phyloP scores from a whole-genome alignment of 2,113 vertebrate genomes.

The Bubalus kerabau region DNA sequence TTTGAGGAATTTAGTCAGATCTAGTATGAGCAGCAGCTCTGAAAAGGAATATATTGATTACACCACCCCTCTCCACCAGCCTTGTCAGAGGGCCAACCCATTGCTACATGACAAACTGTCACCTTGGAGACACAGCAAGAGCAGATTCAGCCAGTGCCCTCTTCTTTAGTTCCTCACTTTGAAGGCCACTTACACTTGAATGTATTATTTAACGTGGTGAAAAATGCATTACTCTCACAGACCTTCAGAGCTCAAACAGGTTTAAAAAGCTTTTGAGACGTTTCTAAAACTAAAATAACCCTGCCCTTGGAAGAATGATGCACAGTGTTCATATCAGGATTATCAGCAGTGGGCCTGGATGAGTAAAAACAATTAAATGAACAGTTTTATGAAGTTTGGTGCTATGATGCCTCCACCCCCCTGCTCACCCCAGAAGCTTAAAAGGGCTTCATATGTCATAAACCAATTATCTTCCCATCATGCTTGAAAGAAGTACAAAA shows the following conservation, averaged over 20 bases:
- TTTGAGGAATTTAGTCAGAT: background rate
- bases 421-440: background rate
- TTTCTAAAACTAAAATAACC: slow-evolving; percentile 55
- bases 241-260: slow-evolving; percentile 37
- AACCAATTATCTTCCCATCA: slow-evolving; percentile 43
- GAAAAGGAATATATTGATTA: background rate
- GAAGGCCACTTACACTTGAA: slow-evolving; percentile 67
- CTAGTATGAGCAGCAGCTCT: background rate
- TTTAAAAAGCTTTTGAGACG: slow-evolving; percentile 57
- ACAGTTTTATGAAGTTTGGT: background rate
- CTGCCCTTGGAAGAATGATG: background rate
- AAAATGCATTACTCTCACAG: slow-evolving; percentile 53
- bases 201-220: slow-evolving; percentile 72
- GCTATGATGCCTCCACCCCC: background rate
- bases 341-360: background rate
- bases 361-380: slow-evolving; percentile 53
- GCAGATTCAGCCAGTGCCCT: slow-evolving; percentile 14
- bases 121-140: slow-evolving; percentile 63
- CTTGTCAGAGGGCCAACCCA: background rate
- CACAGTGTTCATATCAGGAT: background rate
- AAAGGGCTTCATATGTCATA: slow-evolving; percentile 16
- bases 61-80: background rate
- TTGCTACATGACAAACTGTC: slow-evolving; percentile 44
- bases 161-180: slow-evolving; percentile 45
- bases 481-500: slow-evolving; percentile 35